Base-by-base conservation (phyloP, 2,888 invertebrate species). In the Nycteola revayana region DNA sequence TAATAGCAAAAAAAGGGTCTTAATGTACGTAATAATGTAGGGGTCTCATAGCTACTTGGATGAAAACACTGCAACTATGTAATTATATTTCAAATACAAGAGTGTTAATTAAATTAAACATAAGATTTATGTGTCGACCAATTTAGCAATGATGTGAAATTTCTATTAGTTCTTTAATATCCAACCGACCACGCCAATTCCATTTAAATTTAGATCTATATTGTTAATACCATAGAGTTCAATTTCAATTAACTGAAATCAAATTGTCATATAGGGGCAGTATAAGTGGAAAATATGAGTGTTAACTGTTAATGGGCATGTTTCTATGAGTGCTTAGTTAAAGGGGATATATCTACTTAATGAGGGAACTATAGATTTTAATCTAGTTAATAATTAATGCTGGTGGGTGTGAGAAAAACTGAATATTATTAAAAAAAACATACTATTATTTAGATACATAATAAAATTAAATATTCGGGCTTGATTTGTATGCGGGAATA, bases 61-160 rank as follows among this genome's bases (percentile, higher is more conserved):
- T n/a, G n/a, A n/a, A n/a, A n/a, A n/a, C n/a, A n/a, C n/a, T n/a
- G n/a, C n/a, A n/a, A n/a, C n/a, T 51, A 57, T 59, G 65, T 64
- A 67, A 64, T 63, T 56, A 66, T 65, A 72, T 65, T n/a, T n/a
- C 63, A 73, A 75, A 75, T 70, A 78, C 72, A 63, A 65, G 71
- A 70, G 76, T 73, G 86, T 83, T 88, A 85, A 88, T 87, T 86
- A 79, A 87, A 88, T 87, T 87, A 86, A 85, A 83, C 63, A 73
- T 77, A 67, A 73, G 60, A 87, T 85, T 87, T 88, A 88, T 85
- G 84, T 74, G 60, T 52, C 56, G 67, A 69, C 76, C 84, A 85
- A 86, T 86, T 86, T 81, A 85, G 85, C 86, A 82, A 77, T 81
- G 78, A 81, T 72, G 72, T 76, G 74, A 77, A 84, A 79, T 81